phyloP scores from a whole-genome alignment of 1,140 invertebrate genomes.

The Drosophila quadrilineata region DNA sequence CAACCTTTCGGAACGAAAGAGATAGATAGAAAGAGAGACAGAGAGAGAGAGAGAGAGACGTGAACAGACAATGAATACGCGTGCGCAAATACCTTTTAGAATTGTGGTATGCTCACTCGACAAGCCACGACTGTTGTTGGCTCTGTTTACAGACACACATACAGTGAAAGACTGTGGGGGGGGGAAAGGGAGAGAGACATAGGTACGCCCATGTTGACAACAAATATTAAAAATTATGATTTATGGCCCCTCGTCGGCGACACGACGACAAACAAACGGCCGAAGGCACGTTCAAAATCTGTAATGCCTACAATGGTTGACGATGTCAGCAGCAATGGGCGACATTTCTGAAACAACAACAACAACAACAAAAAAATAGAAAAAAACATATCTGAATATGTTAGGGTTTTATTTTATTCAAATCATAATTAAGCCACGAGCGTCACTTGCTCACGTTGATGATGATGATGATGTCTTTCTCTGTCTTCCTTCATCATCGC shows the following conservation, averaged over 20 bases:
- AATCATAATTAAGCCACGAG: conserved; percentile 59
- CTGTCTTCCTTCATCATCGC: too few species aligned
- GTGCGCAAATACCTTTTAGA: conserved; percentile 79
- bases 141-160: conserved; percentile 71
- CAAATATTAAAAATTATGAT: conserved; percentile 81
- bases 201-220: conserved; percentile 78
- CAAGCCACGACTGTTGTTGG: conserved; percentile 2
- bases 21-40: conserved; percentile 1
- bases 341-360: conserved; percentile 59
- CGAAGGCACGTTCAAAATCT: conserved; percentile 50
- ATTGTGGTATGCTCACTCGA: conserved; percentile 12
- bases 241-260: conserved; percentile 45
- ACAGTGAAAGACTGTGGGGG: too few species aligned
- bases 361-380: neutral
- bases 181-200: too few species aligned
- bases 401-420: conserved; percentile 49
- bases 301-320: conserved; percentile 47
- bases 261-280: neutral
- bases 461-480: conserved; percentile 36
- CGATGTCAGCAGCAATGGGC: conserved; percentile 22
- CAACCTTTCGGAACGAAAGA: neutral
- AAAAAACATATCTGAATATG: conserved; percentile 32
- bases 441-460: conserved; percentile 6
- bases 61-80: conserved; percentile 51
- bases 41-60: conserved; percentile 2